phyloP scores from a whole-genome alignment of 1,140 invertebrate genomes.

The Cydia pomonella region DNA sequence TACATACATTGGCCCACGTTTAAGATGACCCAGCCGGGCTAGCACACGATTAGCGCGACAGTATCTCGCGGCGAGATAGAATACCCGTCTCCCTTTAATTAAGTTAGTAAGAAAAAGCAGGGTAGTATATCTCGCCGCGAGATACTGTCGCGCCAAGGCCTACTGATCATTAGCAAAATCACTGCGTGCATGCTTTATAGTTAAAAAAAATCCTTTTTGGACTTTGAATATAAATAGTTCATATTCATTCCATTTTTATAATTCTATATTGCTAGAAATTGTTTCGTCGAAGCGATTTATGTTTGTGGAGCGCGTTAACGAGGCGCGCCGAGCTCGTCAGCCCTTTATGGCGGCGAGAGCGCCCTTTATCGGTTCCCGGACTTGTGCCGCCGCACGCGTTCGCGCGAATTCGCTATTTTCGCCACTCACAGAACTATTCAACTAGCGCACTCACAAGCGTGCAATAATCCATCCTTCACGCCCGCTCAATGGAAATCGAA shows the following conservation, averaged over 20 bases:
- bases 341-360: slow-evolving; percentile 57
- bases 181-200: not conserved
- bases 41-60: too few species aligned
- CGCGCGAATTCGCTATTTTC: slow-evolving; percentile 70
- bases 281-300: slow-evolving; percentile 72
- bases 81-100: too few species aligned
- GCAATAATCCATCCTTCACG: slow-evolving; percentile 56
- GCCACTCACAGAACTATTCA: slow-evolving; percentile 61
- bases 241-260: slow-evolving; percentile 34
- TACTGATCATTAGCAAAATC: too few species aligned
- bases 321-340: slow-evolving; percentile 57
- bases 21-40: too few species aligned
- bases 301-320: slow-evolving; percentile 66
- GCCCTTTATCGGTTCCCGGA: slow-evolving; percentile 75
- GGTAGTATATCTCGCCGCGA: too few species aligned
- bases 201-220: not conserved
- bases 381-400: slow-evolving; percentile 60
- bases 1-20: not conserved
- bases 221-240: not conserved
- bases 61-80: too few species aligned
- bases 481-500: slow-evolving; percentile 49
- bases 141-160: too few species aligned
- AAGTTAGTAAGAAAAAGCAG: too few species aligned
- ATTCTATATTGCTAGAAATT: slow-evolving; percentile 43
- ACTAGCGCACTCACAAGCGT: slow-evolving; percentile 40